phyloP scores from a whole-genome alignment of 1,140 invertebrate genomes.

The Drosophila tropicalis region DNA sequence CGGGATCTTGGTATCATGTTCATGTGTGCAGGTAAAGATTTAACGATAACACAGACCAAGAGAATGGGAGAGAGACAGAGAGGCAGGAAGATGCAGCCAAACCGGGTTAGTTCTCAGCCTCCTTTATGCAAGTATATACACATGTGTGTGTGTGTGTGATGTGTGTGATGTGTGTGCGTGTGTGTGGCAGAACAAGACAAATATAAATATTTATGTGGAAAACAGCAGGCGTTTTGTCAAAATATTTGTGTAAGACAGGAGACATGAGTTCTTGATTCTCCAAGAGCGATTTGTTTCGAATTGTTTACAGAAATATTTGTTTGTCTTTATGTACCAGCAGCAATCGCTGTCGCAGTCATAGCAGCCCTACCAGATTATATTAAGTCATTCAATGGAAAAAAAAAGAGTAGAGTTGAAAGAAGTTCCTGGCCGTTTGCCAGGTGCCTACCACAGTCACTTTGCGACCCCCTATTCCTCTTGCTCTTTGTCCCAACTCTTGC shows the following conservation, averaged over 20 bases:
- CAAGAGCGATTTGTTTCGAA: constrained; percentile 63
- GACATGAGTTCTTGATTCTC: constrained; percentile 58
- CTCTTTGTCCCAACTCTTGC: constrained; percentile 6
- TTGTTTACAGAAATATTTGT: constrained; percentile 70
- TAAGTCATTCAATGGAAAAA: constrained; percentile 48
- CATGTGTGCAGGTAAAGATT: constrained; percentile 72
- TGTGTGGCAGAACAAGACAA: constrained; percentile 45
- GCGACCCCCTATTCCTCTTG: constrained; percentile 15
- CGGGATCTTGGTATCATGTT: constrained; percentile 35
- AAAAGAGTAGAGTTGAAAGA: constrained; percentile 23
- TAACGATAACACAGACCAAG: constrained; percentile 46
- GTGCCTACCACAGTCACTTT: constrained; percentile 24
- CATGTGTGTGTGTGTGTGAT: constrained; percentile 30
- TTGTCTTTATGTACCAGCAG: constrained; percentile 59
- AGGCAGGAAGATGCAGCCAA: constrained; percentile 19
- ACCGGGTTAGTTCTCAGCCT: constrained; percentile 3
- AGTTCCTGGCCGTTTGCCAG: constrained; percentile 18
- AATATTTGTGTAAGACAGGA: constrained; percentile 74
- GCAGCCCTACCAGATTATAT: constrained; percentile 43
- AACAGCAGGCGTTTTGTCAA: constrained; percentile 81
- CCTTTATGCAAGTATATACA: constrained; percentile 18
- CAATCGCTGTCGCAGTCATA: not conserved
- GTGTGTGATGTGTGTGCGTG: constrained; percentile 42
- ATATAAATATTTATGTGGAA: constrained; percentile 82
- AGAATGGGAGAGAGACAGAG: not conserved